Conservation (phyloP, 2,113 vertebrate species). For the Tylochromis polylepis region DNA sequence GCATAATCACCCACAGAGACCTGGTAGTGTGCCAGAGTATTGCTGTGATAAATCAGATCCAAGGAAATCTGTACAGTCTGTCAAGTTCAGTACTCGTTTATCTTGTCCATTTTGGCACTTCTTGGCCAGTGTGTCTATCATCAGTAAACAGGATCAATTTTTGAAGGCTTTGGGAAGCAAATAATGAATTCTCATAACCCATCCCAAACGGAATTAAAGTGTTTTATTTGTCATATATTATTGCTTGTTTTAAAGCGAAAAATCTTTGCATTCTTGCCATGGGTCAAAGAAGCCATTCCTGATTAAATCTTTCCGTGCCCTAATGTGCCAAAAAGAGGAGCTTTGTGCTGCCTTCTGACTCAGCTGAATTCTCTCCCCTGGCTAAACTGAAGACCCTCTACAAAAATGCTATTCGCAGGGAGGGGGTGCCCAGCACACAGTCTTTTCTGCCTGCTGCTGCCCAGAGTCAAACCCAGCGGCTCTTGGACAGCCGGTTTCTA, state of each 20-base stretch:
- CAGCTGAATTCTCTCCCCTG: slow-evolving; percentile 18
- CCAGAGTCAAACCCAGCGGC: not conserved
- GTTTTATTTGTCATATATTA: not conserved
- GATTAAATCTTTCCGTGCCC: not conserved
- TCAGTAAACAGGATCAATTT: slow-evolving; percentile 6
- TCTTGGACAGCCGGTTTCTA: not conserved
- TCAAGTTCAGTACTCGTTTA: not conserved
- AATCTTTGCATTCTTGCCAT: not conserved
- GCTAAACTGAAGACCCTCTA: slow-evolving; percentile 8
- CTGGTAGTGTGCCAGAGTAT: not conserved
- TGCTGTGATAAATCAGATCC: not conserved
- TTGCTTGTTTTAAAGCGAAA: not conserved
- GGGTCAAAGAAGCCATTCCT: not conserved
- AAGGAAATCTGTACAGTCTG: not conserved
- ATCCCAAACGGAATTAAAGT: not conserved
- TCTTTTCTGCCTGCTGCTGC: not conserved
- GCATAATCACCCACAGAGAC: not conserved
- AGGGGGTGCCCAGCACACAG: not conserved
- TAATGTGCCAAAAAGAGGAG: not conserved
- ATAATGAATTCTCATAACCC: not conserved
- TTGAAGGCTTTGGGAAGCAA: not conserved
- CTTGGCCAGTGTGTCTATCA: slow-evolving; percentile 9
- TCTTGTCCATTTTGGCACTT: not conserved
- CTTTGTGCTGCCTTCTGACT: slow-evolving; percentile 23
- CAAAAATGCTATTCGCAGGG: not conserved